Evolutionary conservation across 2,113 vertebrate species (phyloP).

Genomic region (Mirza zaza): DNA sequence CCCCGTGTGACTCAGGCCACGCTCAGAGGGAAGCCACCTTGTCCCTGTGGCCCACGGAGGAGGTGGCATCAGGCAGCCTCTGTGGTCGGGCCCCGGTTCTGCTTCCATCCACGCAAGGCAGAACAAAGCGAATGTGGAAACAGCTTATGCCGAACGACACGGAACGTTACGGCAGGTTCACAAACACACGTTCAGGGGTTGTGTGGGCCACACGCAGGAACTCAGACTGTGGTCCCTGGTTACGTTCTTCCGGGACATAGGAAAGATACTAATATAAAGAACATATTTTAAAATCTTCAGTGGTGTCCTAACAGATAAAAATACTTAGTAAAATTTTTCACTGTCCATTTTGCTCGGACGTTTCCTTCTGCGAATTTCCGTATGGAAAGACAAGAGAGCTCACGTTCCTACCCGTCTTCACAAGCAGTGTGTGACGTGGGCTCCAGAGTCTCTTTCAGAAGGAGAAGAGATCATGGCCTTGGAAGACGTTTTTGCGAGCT

Average conservation of each 20-base stretch:
- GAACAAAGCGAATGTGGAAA: background rate
- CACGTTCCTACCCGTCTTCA: accelerated
- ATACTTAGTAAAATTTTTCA: background rate
- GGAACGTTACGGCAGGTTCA: background rate
- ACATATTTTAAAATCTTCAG: background rate
- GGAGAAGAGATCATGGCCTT: background rate
- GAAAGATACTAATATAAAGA: background rate
- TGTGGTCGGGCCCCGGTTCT: accelerated
- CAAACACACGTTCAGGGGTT: background rate
- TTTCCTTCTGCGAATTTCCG: background rate
- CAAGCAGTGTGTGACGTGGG: accelerated
- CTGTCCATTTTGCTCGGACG: accelerated
- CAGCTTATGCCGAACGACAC: accelerated
- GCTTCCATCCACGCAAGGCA: background rate
- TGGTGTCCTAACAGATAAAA: background rate
- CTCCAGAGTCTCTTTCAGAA: background rate
- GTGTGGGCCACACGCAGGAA: background rate
- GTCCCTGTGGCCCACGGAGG: accelerated
- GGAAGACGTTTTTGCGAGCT: background rate
- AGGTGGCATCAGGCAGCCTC: too few relatives aligned
- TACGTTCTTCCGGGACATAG: too few relatives aligned
- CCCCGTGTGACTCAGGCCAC: accelerated
- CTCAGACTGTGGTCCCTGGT: too few relatives aligned
- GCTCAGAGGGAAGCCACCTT: background rate
- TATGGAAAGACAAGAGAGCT: accelerated